Evolutionary conservation across 2,797 vertebrate genomes (phyloP).

Genomic region (Microtus californicus): DNA sequence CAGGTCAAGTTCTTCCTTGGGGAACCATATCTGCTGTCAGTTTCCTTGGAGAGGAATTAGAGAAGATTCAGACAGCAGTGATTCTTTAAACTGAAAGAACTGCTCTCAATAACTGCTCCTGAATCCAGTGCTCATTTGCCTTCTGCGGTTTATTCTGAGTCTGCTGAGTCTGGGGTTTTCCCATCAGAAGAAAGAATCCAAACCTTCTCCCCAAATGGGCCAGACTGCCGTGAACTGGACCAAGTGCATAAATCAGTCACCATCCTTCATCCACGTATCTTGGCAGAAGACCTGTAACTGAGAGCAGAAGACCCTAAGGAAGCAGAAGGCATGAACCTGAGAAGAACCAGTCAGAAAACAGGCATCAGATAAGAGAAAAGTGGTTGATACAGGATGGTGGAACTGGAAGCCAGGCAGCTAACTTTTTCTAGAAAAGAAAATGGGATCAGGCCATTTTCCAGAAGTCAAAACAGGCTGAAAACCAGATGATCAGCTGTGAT

Average conservation of each 20-base stretch:
- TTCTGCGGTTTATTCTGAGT: not conserved
- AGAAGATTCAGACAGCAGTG: not conserved
- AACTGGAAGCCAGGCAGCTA: constrained; percentile 50
- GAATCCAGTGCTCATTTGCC: not conserved
- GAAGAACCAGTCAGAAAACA: constrained; percentile 1
- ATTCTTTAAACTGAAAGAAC: constrained; percentile 28
- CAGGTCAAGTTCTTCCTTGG: constrained; percentile 21
- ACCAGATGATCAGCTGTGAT: not conserved
- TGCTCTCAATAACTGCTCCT: not conserved
- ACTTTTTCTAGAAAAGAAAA: constrained; percentile 55
- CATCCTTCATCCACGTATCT: not conserved
- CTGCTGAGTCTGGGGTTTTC: not conserved
- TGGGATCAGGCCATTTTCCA: constrained; percentile 24
- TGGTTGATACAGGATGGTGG: not conserved
- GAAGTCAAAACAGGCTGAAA: constrained; percentile 28
- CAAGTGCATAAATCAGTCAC: not conserved
- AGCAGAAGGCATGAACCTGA: constrained; percentile 10
- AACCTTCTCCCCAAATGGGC: constrained; percentile 7
- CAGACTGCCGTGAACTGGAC: not conserved
- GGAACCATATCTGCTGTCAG: not conserved
- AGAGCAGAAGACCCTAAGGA: constrained; percentile 9
- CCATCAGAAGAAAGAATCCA: not conserved
- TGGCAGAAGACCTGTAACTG: not conserved
- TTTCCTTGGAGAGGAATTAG: not conserved
- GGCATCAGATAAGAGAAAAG: not conserved